Base-by-base conservation (phyloP, 2,888 invertebrate genomes). In the Diplolepis rosae region DNA sequence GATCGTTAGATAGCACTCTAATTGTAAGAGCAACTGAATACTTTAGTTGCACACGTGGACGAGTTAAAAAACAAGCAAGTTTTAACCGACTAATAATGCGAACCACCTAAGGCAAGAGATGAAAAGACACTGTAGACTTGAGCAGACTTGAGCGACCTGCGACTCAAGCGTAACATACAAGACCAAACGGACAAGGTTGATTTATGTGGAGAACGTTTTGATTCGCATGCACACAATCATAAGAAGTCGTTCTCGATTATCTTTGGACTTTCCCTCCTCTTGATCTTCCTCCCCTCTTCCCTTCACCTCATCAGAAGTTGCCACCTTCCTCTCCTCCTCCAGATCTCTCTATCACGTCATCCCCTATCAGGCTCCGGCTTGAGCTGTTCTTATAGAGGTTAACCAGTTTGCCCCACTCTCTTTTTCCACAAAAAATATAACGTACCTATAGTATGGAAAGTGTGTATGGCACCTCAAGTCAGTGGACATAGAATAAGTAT, bases 351-450 rank as follows among this genome's bases (percentile, higher is more conserved):
- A 72, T 69, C 73, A 79, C 77, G 72, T 77, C 75, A 73, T 77
- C 77, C 80, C 75, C 81, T 74, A 75, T 78, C 80, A 75, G 76
- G 71, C 77, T 76, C 71, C 75, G 74, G 72, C 66, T 70, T 68
- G 50, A 77, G 70, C 72, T 68, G 76, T 76, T 78, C 70, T 75
- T 79, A 81, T 81, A 85, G 85, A 88, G 86, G 87, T 86, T 86
- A 88, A 88, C 88, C 87, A 87, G 88, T 88, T 88, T 87, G 85
- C 86, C 86, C 88, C 87, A 87, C 87, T 87, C 87, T 85, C 82
- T 80, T 84, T 83, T 80, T 74, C 75, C 74, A 75, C 80, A 80
- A 82, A 83, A 81, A 79, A 73, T 35, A 68, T 24, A 68, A 66
- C 28, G 18, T 30, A 50, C 18, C 22, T 39, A 22, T 13, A 22